phyloP scores from a whole-genome alignment of 2,888 invertebrate species.

The Trichopoda pennipes region DNA sequence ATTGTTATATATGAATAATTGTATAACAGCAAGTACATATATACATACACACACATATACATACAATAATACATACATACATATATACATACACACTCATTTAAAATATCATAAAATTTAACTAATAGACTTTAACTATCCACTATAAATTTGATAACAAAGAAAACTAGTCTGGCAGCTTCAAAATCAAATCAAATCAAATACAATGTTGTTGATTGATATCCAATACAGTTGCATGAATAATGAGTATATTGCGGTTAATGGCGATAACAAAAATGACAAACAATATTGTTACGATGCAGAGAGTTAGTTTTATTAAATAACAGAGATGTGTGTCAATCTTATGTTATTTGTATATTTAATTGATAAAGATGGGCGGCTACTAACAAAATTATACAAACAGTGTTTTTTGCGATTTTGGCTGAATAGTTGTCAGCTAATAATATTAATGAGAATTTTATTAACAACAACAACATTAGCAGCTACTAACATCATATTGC shows the following conservation, averaged over 20 bases:
- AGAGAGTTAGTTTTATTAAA: background rate
- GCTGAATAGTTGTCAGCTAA: background rate
- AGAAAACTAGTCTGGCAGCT: background rate
- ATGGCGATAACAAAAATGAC: conserved; percentile 3
- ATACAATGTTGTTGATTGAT: conserved; percentile 15
- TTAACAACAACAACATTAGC: conserved; percentile 11
- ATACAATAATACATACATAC: too few relatives aligned
- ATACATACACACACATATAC: background rate
- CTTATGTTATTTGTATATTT: background rate
- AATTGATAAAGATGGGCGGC: too few relatives aligned
- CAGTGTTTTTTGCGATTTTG: background rate
- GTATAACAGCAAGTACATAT: too few relatives aligned
- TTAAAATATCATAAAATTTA: conserved; percentile 55
- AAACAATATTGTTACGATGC: background rate
- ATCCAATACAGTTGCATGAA: conserved; percentile 13
- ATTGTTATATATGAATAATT: too few relatives aligned
- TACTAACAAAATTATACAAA: too few relatives aligned
- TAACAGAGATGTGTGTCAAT: conserved; percentile 52
- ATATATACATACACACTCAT: too few relatives aligned
- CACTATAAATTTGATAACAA: conserved; percentile 69
- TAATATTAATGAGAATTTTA: conserved; percentile 39
- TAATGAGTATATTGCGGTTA: conserved; percentile 4
- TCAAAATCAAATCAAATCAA: too few relatives aligned
- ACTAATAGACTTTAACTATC: conserved; percentile 72
- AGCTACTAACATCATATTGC: background rate